A percentile compares a stretch with the other conserved stretches of the same genome.
Conservation (phyloP, 23 tunicate species). For the Ciona savignyi region DNA sequence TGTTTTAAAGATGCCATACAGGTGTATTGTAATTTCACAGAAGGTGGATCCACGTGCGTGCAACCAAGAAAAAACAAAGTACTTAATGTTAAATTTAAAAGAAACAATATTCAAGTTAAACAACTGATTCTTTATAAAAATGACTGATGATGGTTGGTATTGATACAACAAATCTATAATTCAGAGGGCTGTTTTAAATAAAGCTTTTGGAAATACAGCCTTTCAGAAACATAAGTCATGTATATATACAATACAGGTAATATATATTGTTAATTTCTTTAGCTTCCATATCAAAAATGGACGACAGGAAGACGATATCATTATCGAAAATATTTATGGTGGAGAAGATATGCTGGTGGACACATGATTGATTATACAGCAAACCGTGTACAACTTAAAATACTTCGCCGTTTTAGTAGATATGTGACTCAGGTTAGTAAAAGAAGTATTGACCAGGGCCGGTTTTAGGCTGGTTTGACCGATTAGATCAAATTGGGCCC, state of each 20-base stretch:
- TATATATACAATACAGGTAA: too few species aligned
- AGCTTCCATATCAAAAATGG: constrained; percentile 4
- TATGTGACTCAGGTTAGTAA: constrained; percentile 16
- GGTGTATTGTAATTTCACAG: constrained; percentile 38
- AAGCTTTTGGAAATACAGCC: too few species aligned
- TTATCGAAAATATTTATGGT: constrained; percentile 12
- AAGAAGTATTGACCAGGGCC: too few species aligned
- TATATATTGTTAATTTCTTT: too few species aligned
- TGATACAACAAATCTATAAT: too few species aligned
- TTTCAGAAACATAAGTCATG: too few species aligned
- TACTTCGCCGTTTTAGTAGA: constrained; percentile 22
- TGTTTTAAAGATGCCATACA: constrained; percentile 14
- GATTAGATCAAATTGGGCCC: too few species aligned
- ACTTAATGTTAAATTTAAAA: too few species aligned
- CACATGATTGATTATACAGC: constrained; percentile 6
- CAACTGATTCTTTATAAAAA: neutral
- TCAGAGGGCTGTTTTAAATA: neutral
- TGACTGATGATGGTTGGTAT: too few species aligned
- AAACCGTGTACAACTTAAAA: constrained; percentile 19
- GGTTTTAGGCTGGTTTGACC: too few species aligned
- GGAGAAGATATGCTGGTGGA: constrained; percentile 10
- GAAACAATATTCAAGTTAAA: neutral
- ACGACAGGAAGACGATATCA: neutral
- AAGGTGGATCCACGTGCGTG: constrained; percentile 34
- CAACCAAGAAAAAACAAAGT: constrained; percentile 10